A percentile compares a stretch with the other conserved stretches of the same genome.
phyloP scores from a whole-genome alignment of 2,113 vertebrate species.

The Burhinus oedicnemus region DNA sequence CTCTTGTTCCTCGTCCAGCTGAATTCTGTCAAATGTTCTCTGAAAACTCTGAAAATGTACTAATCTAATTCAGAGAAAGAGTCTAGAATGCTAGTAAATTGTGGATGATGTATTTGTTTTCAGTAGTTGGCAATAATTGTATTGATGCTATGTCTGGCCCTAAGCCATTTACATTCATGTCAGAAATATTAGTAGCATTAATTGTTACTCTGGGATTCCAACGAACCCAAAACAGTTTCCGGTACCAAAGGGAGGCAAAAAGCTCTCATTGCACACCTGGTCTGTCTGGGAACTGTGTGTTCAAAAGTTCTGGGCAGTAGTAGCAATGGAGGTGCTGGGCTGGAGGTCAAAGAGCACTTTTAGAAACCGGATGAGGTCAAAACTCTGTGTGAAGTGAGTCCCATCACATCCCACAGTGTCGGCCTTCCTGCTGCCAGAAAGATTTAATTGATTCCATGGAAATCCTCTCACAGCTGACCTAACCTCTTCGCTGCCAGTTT shows the following conservation, averaged over 20 bases:
- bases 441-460: background rate
- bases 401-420: constrained; percentile 26
- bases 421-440: background rate
- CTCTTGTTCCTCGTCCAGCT: background rate
- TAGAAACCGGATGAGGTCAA: constrained; percentile 12
- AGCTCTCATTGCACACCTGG: constrained; percentile 1
- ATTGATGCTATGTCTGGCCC: constrained; percentile 37
- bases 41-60: constrained; percentile 2
- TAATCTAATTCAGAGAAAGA: constrained; percentile 34
- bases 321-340: background rate
- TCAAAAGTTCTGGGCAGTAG: constrained; percentile 5
- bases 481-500: background rate
- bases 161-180: constrained; percentile 9
- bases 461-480: constrained; percentile 14
- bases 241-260: background rate
- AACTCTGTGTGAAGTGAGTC: constrained; percentile 17
- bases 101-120: constrained; percentile 19
- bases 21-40: constrained; percentile 6
- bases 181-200: constrained; percentile 34
- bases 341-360: background rate
- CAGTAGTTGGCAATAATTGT: constrained; percentile 28
- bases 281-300: constrained; percentile 43
- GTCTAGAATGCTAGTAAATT: constrained; percentile 8
- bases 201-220: constrained; percentile 13
- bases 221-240: background rate